Evolutionary conservation across 2,797 vertebrate genomes (phyloP).

Genomic region (Molossus alvarezi): DNA sequence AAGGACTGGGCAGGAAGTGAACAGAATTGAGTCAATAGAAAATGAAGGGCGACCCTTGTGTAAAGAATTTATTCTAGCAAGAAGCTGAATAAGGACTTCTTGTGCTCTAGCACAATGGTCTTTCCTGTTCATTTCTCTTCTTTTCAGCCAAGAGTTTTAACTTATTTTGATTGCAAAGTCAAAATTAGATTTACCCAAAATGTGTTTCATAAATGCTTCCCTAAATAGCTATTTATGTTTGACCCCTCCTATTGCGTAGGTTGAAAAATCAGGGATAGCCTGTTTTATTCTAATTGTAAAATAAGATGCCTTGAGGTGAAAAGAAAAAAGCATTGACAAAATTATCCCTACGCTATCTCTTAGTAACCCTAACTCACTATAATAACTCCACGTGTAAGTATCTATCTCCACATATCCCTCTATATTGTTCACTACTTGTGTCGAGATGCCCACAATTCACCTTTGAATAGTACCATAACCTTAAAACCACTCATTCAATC

Average conservation of each 20-base stretch:
- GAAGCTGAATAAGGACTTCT: background rate
- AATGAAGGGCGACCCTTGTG: background rate
- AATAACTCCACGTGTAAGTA: background rate
- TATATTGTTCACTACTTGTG: background rate
- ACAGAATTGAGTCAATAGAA: conserved; percentile 16
- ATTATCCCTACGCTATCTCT: background rate
- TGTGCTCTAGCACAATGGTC: background rate
- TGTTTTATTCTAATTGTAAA: conserved; percentile 59
- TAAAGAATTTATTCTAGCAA: background rate
- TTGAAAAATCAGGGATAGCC: background rate
- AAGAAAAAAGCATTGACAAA: conserved; percentile 49
- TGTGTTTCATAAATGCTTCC: background rate
- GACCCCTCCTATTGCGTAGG: background rate
- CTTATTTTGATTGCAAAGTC: conserved; percentile 32
- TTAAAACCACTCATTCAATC: conserved; percentile 5
- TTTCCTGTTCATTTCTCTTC: background rate
- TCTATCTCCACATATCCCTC: background rate
- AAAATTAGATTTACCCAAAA: conserved; percentile 54
- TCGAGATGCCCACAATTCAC: background rate
- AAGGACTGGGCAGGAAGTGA: conserved; percentile 5
- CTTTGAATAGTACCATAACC: background rate
- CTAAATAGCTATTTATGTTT: conserved; percentile 10
- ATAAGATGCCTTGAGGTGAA: background rate
- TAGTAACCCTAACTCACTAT: background rate
- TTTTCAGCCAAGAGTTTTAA: conserved; percentile 44